Base-by-base conservation (phyloP, 2,888 invertebrate genomes). In the Drosophila borborema region DNA sequence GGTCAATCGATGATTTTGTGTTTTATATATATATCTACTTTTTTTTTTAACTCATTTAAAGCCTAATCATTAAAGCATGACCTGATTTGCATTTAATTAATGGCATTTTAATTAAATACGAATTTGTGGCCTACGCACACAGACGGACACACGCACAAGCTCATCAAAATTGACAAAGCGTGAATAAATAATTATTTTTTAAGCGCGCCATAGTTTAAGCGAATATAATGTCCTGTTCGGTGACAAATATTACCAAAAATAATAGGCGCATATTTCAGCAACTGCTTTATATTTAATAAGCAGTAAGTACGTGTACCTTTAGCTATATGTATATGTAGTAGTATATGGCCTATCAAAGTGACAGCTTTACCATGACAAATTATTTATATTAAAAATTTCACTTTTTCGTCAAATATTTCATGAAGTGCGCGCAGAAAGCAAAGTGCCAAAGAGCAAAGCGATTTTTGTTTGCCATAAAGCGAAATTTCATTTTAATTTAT, bases 371-470 rank as follows among this genome's bases (percentile, higher is more conserved):
- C 28, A 28, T 20, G 46, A 56, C 20, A 69, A 84, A 83, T 78
- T 73, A 88, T 88, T 84, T 83, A 81, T 88, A 84, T 84, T 84
- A 86, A 84, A 86, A 86, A 68, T 77, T 76, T 62, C 70, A 79
- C 76, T 77, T 89, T 84, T 81, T 76, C 51, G 51, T 28, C 60
- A 51, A 62, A 84, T 66, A 65, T 68, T 78, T 76, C 69, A 76
- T 61, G 61, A 70, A 23, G 55, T 61, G 54, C 45, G n/a, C 58
- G 34, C 54, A 45, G 53, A 53, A 45, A 60, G 63, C 51, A 55
- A 53, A 64, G 72, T 55, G 10, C 59, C 70, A 51, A 69, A 53
- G 45, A 28, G 51, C 74, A 66, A 60, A 81, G 71, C 61, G 73
- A 61, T 69, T 46, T 71, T 71, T 61, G 53, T 36, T 48, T 34